Evolutionary conservation across 1,140 invertebrate species (phyloP).

Genomic region (Oryctes rhinoceros): DNA sequence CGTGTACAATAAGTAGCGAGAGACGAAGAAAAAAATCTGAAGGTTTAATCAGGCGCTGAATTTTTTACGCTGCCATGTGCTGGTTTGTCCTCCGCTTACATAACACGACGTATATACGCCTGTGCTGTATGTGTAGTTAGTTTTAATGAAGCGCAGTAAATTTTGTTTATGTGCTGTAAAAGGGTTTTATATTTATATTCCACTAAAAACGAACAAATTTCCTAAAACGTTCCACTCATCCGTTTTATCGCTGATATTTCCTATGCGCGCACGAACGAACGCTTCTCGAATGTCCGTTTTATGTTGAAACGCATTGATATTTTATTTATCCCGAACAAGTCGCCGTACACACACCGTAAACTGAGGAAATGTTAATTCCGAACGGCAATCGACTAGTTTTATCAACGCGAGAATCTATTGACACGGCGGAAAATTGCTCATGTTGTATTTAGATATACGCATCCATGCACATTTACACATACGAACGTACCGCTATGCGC

Average conservation of each 20-base stretch:
- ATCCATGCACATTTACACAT: not conserved
- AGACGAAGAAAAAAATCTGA: constrained; percentile 25
- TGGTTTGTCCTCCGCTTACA: constrained; percentile 16
- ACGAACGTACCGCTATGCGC: not conserved
- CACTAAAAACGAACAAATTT: constrained; percentile 41
- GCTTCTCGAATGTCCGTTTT: constrained; percentile 31
- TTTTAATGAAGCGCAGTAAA: constrained; percentile 41
- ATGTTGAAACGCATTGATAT: constrained; percentile 36
- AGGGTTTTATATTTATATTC: constrained; percentile 40
- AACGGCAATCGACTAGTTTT: constrained; percentile 31
- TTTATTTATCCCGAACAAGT: constrained; percentile 37
- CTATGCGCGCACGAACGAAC: constrained; percentile 36
- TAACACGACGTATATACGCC: constrained; percentile 23
- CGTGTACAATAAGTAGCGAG: not conserved
- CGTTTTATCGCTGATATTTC: constrained; percentile 38
- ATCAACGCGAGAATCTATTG: constrained; percentile 37
- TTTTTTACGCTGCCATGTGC: constrained; percentile 39
- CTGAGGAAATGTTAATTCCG: constrained; percentile 35
- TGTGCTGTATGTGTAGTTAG: constrained; percentile 25
- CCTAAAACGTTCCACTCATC: constrained; percentile 38
- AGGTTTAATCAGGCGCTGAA: constrained; percentile 25
- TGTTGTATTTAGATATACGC: constrained; percentile 24
- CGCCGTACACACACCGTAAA: constrained; percentile 33
- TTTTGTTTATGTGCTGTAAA: constrained; percentile 41
- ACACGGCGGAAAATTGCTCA: constrained; percentile 35